A percentile compares a stretch with the other conserved stretches of the same genome.
phyloP scores from a whole-genome alignment of 53 echinoderm and acorn worm species.

The Pentamera pediparva region DNA sequence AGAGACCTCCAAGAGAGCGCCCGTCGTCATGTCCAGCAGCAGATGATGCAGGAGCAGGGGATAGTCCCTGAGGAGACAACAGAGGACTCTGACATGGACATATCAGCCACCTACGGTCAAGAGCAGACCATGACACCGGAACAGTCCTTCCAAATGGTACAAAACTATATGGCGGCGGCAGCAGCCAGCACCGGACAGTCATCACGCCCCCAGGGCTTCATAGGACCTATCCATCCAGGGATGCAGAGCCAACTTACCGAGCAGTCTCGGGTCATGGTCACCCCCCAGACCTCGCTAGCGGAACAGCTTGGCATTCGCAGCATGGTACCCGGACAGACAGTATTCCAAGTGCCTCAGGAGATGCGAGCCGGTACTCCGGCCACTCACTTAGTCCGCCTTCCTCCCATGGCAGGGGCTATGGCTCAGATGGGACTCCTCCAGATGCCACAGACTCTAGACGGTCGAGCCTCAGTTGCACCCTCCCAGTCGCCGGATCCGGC shows the following conservation, averaged over 20 bases:
- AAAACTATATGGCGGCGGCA: slow-evolving; percentile 1
- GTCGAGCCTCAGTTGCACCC: slow-evolving; percentile 2
- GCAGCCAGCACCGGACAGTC: background rate
- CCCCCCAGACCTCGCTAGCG: slow-evolving; percentile 6
- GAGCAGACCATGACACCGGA: slow-evolving; percentile 20
- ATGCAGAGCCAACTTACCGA: slow-evolving; percentile 19
- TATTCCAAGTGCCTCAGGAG: slow-evolving; percentile 3
- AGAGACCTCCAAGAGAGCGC: slow-evolving; percentile 90
- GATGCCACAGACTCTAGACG: slow-evolving; percentile 4
- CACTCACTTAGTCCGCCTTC: slow-evolving; percentile 23
- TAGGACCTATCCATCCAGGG: slow-evolving; percentile 58
- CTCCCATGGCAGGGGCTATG: background rate
- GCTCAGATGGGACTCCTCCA: slow-evolving; percentile 15
- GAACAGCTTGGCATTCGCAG: slow-evolving; percentile 23
- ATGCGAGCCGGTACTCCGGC: background rate
- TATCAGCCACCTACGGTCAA: background rate
- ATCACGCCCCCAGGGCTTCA: slow-evolving; percentile 47
- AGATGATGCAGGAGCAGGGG: slow-evolving; percentile 85
- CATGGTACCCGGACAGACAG: slow-evolving; percentile 6
- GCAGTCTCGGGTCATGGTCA: slow-evolving; percentile 19
- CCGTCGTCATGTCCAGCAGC: slow-evolving; percentile 84
- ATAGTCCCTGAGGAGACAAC: slow-evolving; percentile 31
- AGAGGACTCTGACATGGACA: slow-evolving; percentile 8
- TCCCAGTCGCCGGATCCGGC: slow-evolving; percentile 23
- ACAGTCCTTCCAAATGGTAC: slow-evolving; percentile 15